Evolutionary conservation across 2,797 vertebrate species (phyloP), one percentile per base, ranked within the genome.

Genomic region (Acrossocheilus fasciatus): DNA sequence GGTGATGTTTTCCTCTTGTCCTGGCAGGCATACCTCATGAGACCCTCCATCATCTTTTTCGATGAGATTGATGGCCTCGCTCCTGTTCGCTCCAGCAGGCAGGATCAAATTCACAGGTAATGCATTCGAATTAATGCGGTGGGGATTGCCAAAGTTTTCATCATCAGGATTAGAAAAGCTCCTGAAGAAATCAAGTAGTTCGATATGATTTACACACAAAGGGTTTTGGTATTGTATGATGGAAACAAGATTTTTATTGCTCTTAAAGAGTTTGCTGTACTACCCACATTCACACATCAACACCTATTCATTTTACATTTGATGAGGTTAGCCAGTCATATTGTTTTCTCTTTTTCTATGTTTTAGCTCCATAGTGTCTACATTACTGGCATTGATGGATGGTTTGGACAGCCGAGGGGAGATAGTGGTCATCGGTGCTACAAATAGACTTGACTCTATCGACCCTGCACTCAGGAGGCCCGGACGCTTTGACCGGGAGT

Each of bases 361-460:
- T 74, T 87, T n/a, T 88, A 99, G 98, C 93, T 99, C 98, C 86
- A 99, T 99, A 92, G 98, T 99, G 89, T 99, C 98, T 89, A 99
- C 98, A 23, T 96, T 99, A 86, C 96, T 99, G 95, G 98, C 98
- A 78, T 96, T 99, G 92, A 99, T 99, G 98, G 98, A 99, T 85
- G 98, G 98, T 92, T 95, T 99, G 96, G 98, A 99, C 96, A 99
- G 98, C 90, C 96, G 98, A 89, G 98, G 98, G 89, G 98, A 99
- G 97, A 98, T 99, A 94, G 98, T 99, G 92, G 98, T 99, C 94
- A 99, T 99, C 89, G 98, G 98, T 98, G 98, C 98, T 98, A 99
- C 98, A 94, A 99, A 99, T 95, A 98, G 98, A 97, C 97, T 99
- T 95, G 98, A 99, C 96, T 98, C 98, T 95, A 99, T 99, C 94